These are phyloP conservation scores for Condylura cristata DNA, from an alignment of 2,113 vertebrate genomes.

Conservation along the genomic window DNA sequence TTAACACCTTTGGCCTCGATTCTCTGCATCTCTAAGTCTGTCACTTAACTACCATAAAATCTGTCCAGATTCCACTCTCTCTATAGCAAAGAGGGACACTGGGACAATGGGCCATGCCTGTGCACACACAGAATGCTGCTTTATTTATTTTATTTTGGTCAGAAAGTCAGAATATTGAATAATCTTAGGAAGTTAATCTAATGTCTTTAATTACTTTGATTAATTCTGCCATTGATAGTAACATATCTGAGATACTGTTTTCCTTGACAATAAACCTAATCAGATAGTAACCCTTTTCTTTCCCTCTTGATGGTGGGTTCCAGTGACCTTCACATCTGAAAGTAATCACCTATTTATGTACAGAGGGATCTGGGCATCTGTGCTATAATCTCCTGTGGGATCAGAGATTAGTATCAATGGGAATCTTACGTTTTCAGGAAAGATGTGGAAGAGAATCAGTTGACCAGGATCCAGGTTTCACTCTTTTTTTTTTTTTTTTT, in stretches of 20 bases:
- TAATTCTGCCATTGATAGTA: neutral
- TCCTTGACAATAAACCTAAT: neutral
- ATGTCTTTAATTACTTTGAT: neutral
- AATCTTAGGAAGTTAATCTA: neutral
- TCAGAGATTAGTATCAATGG: neutral
- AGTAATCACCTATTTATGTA: slow-evolving; percentile 13
- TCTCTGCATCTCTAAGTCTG: neutral
- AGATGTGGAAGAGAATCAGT: slow-evolving; percentile 27
- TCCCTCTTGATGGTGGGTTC: too few species aligned
- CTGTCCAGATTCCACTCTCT: neutral
- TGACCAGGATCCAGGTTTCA: slow-evolving; percentile 27
- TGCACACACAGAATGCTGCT: neutral
- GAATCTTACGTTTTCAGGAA: neutral
- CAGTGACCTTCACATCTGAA: neutral
- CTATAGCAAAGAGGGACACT: neutral
- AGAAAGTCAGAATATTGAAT: neutral
- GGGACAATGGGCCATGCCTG: neutral
- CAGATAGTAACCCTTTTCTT: neutral
- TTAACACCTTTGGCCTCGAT: neutral
- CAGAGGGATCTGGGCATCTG: neutral
- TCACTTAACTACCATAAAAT: neutral
- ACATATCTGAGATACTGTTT: neutral
- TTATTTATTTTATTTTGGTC: neutral
- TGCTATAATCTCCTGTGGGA: neutral
- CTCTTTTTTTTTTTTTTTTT: slow-evolving; percentile 2